Conservation (phyloP, 2,888 invertebrate species). For the Gastrophysa polygoni region DNA sequence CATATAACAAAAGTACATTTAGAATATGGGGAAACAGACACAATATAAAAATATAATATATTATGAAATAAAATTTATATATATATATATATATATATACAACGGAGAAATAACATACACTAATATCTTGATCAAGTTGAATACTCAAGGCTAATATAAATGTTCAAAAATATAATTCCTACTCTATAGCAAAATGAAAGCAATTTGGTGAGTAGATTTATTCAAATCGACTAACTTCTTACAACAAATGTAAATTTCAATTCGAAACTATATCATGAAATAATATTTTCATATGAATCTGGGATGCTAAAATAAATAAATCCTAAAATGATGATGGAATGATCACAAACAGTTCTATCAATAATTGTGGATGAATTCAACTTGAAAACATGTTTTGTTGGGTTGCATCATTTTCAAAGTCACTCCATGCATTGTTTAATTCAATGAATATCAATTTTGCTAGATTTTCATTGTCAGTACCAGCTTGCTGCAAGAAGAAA, state of each 20-base stretch:
- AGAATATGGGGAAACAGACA: conserved; percentile 27
- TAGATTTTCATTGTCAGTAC: conserved; percentile 88
- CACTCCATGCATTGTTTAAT: conserved; percentile 97
- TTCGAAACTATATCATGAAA: background rate
- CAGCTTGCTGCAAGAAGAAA: conserved; percentile 75
- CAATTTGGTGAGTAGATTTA: background rate
- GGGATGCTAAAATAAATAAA: conserved; percentile 7
- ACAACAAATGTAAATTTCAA: conserved; percentile 9
- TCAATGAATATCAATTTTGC: conserved; percentile 99
- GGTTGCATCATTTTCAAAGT: conserved; percentile 88
- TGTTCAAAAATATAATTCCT: conserved; percentile 25
- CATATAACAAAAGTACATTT: conserved; percentile 24
- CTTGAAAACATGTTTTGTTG: conserved; percentile 70
- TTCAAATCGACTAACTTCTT: background rate
- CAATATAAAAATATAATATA: conserved; percentile 38
- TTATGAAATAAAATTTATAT: conserved; percentile 27
- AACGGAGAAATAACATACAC: conserved; percentile 28
- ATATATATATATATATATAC: conserved; percentile 10
- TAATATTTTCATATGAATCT: background rate
- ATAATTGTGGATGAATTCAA: conserved; percentile 38
- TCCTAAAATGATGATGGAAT: conserved; percentile 36
- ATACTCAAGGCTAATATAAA: no score
- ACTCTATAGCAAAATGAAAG: conserved; percentile 22
- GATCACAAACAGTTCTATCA: conserved; percentile 32
- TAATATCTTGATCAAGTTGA: no score